Conservation (phyloP, 2,797 vertebrate species). For the Schizopygopsis pylzovi region DNA sequence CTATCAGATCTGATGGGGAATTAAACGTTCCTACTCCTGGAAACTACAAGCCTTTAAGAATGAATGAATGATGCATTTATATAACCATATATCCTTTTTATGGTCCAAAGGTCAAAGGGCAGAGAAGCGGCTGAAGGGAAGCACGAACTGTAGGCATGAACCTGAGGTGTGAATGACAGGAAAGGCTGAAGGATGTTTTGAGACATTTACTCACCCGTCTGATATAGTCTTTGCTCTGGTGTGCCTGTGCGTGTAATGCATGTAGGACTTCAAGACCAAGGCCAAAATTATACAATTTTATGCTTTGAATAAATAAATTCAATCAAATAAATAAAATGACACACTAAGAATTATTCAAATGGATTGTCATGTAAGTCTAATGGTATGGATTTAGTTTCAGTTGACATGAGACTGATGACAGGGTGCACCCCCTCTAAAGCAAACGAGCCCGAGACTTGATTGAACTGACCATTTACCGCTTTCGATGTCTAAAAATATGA, state of each 20-base stretch:
- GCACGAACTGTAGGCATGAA: background rate
- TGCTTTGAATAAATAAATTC: background rate
- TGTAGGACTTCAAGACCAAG: background rate
- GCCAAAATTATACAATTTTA: background rate
- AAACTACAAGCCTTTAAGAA: slow-evolving; percentile 63
- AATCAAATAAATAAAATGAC: background rate
- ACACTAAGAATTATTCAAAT: background rate
- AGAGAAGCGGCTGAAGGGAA: slow-evolving; percentile 53
- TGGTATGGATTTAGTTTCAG: background rate
- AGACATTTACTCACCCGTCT: background rate
- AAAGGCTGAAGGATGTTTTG: background rate
- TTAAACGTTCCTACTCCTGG: slow-evolving; percentile 76
- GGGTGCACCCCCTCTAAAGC: background rate
- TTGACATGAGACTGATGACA: background rate
- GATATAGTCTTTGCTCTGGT: background rate
- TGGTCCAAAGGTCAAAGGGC: slow-evolving; percentile 59
- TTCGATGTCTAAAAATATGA: background rate
- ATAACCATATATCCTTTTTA: too few relatives aligned
- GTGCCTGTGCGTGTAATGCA: background rate
- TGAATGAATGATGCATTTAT: too few relatives aligned
- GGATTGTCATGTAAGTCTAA: background rate
- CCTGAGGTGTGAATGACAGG: background rate
- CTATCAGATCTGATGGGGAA: slow-evolving; percentile 60
- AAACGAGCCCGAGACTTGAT: background rate
- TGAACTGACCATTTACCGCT: background rate